These are phyloP conservation scores for Dinocampus coccinellae DNA, from an alignment of 2,888 invertebrate species.

Conservation along the genomic window DNA sequence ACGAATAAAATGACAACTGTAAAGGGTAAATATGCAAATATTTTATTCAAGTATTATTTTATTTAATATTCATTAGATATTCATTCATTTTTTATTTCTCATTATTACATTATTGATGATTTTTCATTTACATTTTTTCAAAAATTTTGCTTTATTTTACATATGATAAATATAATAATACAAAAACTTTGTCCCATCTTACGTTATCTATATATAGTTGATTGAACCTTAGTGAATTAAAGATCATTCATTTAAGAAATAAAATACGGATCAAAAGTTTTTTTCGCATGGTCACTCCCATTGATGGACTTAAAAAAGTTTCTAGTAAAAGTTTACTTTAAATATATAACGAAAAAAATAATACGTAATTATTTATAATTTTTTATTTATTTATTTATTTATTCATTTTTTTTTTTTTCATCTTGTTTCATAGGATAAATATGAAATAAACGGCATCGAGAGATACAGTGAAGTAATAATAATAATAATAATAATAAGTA, in stretches of 20 bases:
- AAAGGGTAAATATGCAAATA: slow-evolving; percentile 54
- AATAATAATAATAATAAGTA: background rate
- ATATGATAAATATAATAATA: too few relatives aligned
- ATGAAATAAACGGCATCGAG: too few relatives aligned
- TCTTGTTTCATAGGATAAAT: too few relatives aligned
- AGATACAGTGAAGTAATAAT: background rate
- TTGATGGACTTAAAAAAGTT: background rate
- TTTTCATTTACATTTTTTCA: background rate
- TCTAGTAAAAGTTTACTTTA: background rate
- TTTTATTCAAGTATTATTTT: background rate
- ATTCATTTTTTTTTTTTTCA: too few relatives aligned
- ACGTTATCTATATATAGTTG: background rate
- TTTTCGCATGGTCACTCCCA: background rate
- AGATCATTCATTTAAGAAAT: background rate
- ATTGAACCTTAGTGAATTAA: background rate
- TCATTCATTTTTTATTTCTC: background rate
- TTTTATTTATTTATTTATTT: background rate
- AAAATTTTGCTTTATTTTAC: too few relatives aligned
- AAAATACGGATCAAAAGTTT: background rate
- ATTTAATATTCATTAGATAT: background rate
- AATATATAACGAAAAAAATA: background rate
- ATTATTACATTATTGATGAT: background rate
- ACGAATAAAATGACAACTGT: slow-evolving; percentile 61
- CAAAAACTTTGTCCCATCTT: background rate
- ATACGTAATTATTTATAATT: too few relatives aligned